phyloP scores from a whole-genome alignment of 53 echinoderm and acorn worm species.

The Zoroaster sp. region DNA sequence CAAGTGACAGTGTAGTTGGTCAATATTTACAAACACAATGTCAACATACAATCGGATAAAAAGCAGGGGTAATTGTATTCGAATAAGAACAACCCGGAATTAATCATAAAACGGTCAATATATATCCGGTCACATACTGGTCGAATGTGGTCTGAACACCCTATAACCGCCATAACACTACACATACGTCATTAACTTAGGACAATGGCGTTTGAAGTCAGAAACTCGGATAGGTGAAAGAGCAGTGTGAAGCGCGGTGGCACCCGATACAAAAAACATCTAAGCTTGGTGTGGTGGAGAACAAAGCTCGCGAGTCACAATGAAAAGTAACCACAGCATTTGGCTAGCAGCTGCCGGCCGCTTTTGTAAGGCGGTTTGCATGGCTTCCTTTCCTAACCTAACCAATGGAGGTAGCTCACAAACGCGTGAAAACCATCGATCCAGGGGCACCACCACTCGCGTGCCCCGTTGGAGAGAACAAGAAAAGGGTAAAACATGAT shows the following conservation, averaged over 20 bases:
- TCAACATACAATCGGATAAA: conserved; percentile 22
- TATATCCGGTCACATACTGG: background rate
- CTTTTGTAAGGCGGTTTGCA: conserved; percentile 8
- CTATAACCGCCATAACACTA: background rate
- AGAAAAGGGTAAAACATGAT: background rate
- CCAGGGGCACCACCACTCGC: conserved; percentile 1
- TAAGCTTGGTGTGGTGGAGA: background rate
- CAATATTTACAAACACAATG: conserved; percentile 16
- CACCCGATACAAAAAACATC: background rate
- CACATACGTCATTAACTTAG: background rate
- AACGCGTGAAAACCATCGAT: conserved; percentile 27
- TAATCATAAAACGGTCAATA: background rate
- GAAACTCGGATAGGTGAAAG: background rate
- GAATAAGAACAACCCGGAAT: background rate
- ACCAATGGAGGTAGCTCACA: background rate
- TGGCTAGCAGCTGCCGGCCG: conserved; percentile 1
- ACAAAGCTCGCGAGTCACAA: conserved; percentile 17
- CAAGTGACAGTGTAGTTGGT: conserved; percentile 24
- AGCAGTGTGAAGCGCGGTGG: background rate
- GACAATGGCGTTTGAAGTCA: background rate
- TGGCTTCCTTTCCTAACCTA: background rate
- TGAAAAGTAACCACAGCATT: conserved; percentile 15
- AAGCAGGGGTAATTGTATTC: background rate
- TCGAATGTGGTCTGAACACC: background rate
- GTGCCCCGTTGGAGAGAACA: background rate